These are phyloP conservation scores for Casuarius casuarius DNA, from an alignment of 2,113 vertebrate genomes.

Conservation along the genomic window DNA sequence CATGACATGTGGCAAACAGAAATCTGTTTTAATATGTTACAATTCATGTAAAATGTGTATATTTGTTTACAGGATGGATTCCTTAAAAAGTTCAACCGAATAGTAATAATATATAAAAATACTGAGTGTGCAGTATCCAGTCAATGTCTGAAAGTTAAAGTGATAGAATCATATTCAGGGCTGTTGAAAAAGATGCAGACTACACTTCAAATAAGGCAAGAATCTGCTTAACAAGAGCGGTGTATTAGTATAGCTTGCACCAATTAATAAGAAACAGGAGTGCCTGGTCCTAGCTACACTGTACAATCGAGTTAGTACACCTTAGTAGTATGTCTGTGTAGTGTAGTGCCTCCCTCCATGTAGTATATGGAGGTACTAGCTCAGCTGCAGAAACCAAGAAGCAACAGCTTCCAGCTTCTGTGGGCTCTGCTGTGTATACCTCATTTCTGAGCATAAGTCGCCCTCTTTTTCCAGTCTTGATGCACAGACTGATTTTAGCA, in stretches of 20 bases:
- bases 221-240: neutral
- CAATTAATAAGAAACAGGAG: neutral
- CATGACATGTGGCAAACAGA: neutral
- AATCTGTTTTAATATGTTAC: neutral
- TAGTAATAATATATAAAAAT: neutral
- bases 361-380: accelerated
- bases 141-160: neutral
- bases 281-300: neutral
- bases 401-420: neutral
- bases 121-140: accelerated
- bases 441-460: neutral
- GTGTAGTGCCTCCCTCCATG: neutral
- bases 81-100: neutral
- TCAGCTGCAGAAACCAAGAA: neutral
- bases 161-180: neutral
- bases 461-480: neutral
- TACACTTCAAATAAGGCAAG: neutral
- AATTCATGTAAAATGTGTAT: neutral
- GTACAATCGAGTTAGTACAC: neutral
- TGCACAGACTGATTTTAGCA: neutral
- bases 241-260: neutral
- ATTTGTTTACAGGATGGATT: neutral
- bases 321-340: accelerated
- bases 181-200: neutral
- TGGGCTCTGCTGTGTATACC: neutral